A percentile compares a stretch with the other conserved stretches of the same genome.
Evolutionary conservation across 1,140 invertebrate genomes (phyloP).

Genomic region (Saxidomus purpurata): DNA sequence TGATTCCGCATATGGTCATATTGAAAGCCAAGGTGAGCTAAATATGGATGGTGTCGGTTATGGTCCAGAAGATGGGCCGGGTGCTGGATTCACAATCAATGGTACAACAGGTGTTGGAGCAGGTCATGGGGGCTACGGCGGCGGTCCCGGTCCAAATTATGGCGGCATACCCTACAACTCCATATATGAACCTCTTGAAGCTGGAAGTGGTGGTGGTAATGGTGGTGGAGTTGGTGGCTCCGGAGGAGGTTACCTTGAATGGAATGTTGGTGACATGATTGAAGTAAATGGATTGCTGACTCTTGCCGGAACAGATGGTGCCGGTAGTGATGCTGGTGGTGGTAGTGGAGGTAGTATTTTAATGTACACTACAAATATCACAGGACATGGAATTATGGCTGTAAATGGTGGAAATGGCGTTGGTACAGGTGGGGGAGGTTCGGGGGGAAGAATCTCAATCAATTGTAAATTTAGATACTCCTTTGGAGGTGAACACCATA

Average conservation of each 20-base stretch:
- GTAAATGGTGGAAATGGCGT: slow-evolving; percentile 78
- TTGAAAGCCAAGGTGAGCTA: slow-evolving; percentile 78
- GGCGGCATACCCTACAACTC: slow-evolving; percentile 80
- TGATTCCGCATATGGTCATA: slow-evolving; percentile 72
- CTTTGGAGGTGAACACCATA: slow-evolving; percentile 78
- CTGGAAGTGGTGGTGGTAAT: slow-evolving; percentile 80
- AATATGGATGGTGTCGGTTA: slow-evolving; percentile 75
- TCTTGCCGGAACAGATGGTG: slow-evolving; percentile 71
- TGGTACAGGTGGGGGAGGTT: slow-evolving; percentile 77
- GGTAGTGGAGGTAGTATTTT: slow-evolving; percentile 79
- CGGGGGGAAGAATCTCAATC: slow-evolving; percentile 78
- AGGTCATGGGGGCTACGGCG: slow-evolving; percentile 80
- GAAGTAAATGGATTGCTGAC: slow-evolving; percentile 79
- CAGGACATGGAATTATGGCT: slow-evolving; percentile 79
- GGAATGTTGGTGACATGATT: slow-evolving; percentile 75
- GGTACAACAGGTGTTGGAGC: slow-evolving; percentile 72
- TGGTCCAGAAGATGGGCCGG: slow-evolving; percentile 71
- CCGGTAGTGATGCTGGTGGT: slow-evolving; percentile 73
- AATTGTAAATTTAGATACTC: slow-evolving; percentile 78
- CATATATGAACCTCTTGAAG: slow-evolving; percentile 72
- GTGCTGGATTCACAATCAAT: slow-evolving; percentile 71
- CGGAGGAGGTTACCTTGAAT: slow-evolving; percentile 77
- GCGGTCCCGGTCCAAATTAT: slow-evolving; percentile 75
- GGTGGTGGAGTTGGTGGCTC: slow-evolving; percentile 74
- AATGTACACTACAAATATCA: slow-evolving; percentile 78